Conservation (phyloP, 2,797 vertebrate genomes). For the Caiman crocodilus region DNA sequence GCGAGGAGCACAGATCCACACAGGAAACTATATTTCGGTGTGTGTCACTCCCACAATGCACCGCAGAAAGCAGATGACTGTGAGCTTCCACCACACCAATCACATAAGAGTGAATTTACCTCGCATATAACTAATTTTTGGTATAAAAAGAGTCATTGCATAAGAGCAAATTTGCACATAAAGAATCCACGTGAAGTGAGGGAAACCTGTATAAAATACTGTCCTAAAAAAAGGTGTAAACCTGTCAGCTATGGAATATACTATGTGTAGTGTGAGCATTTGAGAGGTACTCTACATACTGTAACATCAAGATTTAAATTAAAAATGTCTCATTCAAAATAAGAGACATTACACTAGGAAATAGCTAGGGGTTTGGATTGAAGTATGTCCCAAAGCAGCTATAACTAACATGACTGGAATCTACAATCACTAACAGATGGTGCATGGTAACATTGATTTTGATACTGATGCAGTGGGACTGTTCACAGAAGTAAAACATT, state of each 20-base stretch:
- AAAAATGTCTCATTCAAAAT: neutral
- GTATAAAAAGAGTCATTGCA: too few relatives aligned
- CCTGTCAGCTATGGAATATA: neutral
- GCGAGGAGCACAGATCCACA: too few relatives aligned
- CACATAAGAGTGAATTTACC: too few relatives aligned
- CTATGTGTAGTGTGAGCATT: neutral
- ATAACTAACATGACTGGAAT: neutral
- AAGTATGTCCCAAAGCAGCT: neutral
- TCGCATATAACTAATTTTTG: too few relatives aligned
- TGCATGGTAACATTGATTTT: neutral
- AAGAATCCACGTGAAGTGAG: too few relatives aligned
- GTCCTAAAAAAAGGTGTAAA: neutral
- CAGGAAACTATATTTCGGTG: too few relatives aligned
- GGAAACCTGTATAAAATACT: neutral
- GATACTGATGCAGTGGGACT: neutral
- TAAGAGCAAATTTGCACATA: too few relatives aligned
- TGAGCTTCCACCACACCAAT: too few relatives aligned
- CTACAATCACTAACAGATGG: neutral
- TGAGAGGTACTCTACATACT: rapidly evolving
- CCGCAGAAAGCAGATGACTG: too few relatives aligned
- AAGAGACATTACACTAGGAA: neutral
- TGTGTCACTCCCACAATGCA: too few relatives aligned
- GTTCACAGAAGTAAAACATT: neutral
- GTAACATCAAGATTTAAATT: neutral
- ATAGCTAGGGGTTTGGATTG: neutral